Percentiles rank a stretch among this genome's conserved stretches.
These are phyloP conservation scores for Antheraea mylitta DNA, from an alignment of 1,140 invertebrate genomes.

Conservation along the genomic window DNA sequence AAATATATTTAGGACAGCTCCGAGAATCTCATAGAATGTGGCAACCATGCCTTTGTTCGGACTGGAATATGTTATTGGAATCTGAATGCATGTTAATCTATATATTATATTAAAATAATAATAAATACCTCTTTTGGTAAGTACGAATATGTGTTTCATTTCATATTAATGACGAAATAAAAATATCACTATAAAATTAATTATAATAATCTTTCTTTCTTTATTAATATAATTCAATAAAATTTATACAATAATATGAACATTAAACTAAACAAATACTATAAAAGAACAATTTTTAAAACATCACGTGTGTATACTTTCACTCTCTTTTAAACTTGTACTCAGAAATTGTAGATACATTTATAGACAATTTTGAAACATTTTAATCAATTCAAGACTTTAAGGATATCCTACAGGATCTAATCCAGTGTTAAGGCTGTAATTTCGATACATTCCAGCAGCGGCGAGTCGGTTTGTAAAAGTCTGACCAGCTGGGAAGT, in stretches of 20 bases:
- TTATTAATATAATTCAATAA: background rate
- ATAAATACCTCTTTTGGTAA: slow-evolving; percentile 77
- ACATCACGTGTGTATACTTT: no score
- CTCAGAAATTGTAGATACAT: background rate
- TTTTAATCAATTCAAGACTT: slow-evolving; percentile 9
- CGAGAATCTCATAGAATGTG: slow-evolving; percentile 22
- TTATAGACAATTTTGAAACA: slow-evolving; percentile 7
- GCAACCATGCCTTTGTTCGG: slow-evolving; percentile 55
- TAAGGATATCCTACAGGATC: slow-evolving; percentile 63
- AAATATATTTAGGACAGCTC: background rate
- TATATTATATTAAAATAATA: slow-evolving; percentile 57
- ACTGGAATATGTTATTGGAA: slow-evolving; percentile 69
- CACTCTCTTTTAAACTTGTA: no score
- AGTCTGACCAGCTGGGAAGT: slow-evolving; percentile 80
- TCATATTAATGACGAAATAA: background rate
- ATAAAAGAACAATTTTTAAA: background rate
- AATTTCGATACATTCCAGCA: slow-evolving; percentile 84
- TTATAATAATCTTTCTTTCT: background rate
- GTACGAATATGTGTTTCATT: slow-evolving; percentile 14
- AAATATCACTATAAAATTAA: no score
- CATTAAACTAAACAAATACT: background rate
- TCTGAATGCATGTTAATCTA: slow-evolving; percentile 77
- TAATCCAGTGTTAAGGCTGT: slow-evolving; percentile 85
- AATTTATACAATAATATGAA: background rate
- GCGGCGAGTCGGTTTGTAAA: slow-evolving; percentile 79